Conservation (phyloP, 2,888 invertebrate genomes). For the Dichetophora obliterata region DNA sequence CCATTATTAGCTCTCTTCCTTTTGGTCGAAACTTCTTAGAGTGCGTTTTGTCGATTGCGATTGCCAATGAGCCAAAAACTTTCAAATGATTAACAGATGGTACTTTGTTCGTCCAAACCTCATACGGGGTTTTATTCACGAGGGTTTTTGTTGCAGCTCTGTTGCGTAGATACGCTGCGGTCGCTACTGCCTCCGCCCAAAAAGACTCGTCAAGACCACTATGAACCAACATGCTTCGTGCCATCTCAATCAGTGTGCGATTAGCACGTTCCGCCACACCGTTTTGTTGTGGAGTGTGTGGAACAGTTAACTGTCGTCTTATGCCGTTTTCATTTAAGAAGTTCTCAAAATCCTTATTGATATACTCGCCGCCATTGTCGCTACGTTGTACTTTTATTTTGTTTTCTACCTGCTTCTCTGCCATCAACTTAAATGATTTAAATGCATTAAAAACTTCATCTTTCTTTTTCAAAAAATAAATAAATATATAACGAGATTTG, state of each 20-base stretch:
- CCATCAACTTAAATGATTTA: constrained; percentile 37
- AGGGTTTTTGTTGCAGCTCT: no score
- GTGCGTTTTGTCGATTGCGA: no score
- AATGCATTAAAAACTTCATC: constrained; percentile 29
- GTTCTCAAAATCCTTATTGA: constrained; percentile 22
- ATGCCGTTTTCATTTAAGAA: constrained; percentile 29
- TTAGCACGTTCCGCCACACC: constrained; percentile 49
- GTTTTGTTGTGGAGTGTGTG: constrained; percentile 42
- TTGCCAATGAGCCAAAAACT: no score
- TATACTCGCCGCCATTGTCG: constrained; percentile 39
- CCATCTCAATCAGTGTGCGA: constrained; percentile 51
- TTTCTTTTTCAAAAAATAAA: constrained; percentile 47
- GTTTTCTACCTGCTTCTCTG: constrained; percentile 37
- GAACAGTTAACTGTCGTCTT: constrained; percentile 38
- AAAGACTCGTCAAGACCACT: constrained; percentile 51
- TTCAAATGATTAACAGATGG: no score
- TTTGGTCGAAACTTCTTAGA: no score
- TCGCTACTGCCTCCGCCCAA: constrained; percentile 46
- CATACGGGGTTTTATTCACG: no score
- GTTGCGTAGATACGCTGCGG: constrained; percentile 40
- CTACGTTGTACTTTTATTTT: constrained; percentile 44
- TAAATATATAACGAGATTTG: constrained; percentile 38
- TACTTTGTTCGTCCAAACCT: no score
- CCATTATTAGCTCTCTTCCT: not conserved
- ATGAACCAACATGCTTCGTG: constrained; percentile 54